phyloP scores from a whole-genome alignment of 1,140 invertebrate species.

The Linepithema humile region DNA sequence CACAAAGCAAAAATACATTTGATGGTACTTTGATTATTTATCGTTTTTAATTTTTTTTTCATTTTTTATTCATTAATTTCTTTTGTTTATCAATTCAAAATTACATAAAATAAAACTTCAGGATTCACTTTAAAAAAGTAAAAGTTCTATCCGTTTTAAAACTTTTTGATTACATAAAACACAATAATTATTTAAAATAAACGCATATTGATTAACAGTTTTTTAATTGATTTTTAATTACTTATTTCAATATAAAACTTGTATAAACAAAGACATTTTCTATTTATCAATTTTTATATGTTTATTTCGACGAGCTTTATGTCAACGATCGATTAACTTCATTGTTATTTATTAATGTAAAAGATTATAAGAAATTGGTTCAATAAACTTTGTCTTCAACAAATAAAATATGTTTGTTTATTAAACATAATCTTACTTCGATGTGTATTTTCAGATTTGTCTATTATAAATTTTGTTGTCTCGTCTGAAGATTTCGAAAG shows the following conservation, averaged over 20 bases:
- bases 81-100: conserved; percentile 9
- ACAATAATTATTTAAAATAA: too few relatives aligned
- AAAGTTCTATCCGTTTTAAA: too few relatives aligned
- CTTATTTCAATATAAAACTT: too few relatives aligned
- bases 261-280: not conserved
- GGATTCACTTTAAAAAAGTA: not conserved
- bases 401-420: not conserved
- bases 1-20: not conserved
- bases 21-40: not conserved
- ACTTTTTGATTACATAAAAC: too few relatives aligned
- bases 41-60: not conserved
- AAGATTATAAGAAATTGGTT: not conserved
- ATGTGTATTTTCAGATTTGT: not conserved
- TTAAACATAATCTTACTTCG: not conserved
- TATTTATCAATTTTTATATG: not conserved
- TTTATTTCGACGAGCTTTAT: not conserved
- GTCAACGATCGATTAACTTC: not conserved
- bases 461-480: not conserved
- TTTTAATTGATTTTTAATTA: too few relatives aligned
- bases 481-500: not conserved
- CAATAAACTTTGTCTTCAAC: not conserved
- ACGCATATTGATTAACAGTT: too few relatives aligned
- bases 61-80: not conserved
- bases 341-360: not conserved
- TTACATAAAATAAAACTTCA: not conserved